phyloP scores from a whole-genome alignment of 1,140 invertebrate genomes.

The Tribolium castaneum region DNA sequence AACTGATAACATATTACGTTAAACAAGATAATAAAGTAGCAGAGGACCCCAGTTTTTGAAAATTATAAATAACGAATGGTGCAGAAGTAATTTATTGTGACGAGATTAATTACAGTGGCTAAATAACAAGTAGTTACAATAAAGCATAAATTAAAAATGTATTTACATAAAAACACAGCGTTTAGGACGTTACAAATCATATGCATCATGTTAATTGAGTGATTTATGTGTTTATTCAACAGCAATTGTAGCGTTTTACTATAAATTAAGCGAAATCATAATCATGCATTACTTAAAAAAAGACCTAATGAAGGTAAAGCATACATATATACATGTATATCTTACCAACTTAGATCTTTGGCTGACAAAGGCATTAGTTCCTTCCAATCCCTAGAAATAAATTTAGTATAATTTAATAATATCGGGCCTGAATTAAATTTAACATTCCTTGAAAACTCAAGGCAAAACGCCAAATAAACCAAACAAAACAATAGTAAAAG shows the following conservation, averaged over 20 bases:
- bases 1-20: conserved; percentile 31
- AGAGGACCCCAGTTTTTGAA: neutral
- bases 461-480: conserved; percentile 14
- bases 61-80: conserved; percentile 14
- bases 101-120: conserved; percentile 24
- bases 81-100: conserved; percentile 20
- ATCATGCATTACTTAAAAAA: conserved; percentile 46
- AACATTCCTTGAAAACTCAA: neutral
- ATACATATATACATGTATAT: conserved; percentile 62
- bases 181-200: conserved; percentile 10
- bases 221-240: conserved; percentile 27
- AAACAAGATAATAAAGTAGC: conserved; percentile 12
- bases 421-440: conserved; percentile 14
- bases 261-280: conserved; percentile 35
- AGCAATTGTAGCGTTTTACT: conserved; percentile 9
- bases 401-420: conserved; percentile 37
- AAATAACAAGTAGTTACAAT: conserved; percentile 22
- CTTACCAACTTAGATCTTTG: conserved; percentile 65
- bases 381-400: conserved; percentile 64
- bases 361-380: conserved; percentile 63
- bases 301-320: conserved; percentile 60
- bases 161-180: conserved; percentile 9
- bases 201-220: conserved; percentile 18
- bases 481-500: neutral
- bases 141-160: conserved; percentile 15